phyloP scores from a whole-genome alignment of 2,888 invertebrate species.

The Strigamia transsilvanica region DNA sequence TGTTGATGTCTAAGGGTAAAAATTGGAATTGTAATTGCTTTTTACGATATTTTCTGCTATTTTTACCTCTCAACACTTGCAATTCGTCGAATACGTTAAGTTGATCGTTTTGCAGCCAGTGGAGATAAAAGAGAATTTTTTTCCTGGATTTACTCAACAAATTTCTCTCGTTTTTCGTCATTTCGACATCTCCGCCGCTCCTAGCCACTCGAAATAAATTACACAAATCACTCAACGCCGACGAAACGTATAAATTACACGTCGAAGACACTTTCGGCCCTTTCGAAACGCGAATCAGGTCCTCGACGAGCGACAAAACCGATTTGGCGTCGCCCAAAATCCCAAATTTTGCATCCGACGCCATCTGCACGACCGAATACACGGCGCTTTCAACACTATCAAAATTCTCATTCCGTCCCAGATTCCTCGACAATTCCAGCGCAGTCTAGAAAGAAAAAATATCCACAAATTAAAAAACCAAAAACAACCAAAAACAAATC shows the following conservation, averaged over 20 bases:
- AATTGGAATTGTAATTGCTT: too few relatives aligned
- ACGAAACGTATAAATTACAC: not conserved
- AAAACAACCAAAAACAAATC: too few relatives aligned
- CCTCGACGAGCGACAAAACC: not conserved
- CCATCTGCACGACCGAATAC: not conserved
- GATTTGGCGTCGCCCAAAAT: not conserved
- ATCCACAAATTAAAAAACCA: too few relatives aligned
- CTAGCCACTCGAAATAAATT: not conserved
- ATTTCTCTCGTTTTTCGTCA: not conserved
- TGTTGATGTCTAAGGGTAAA: not conserved
- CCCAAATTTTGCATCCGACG: not conserved
- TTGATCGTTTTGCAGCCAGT: not conserved
- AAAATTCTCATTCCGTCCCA: not conserved
- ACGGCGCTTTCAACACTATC: not conserved
- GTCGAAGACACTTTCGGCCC: not conserved
- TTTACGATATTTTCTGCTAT: too few relatives aligned
- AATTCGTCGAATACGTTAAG: not conserved
- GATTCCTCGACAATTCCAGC: not conserved
- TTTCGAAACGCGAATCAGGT: not conserved
- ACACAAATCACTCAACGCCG: not conserved
- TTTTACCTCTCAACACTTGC: not conserved
- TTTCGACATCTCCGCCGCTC: not conserved
- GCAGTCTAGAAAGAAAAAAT: not conserved
- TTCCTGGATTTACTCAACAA: not conserved
- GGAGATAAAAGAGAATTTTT: not conserved